A percentile compares a stretch with the other conserved stretches of the same genome.
Evolutionary conservation across 2,797 vertebrate species (phyloP).

Genomic region (Tokudaia muenninki): DNA sequence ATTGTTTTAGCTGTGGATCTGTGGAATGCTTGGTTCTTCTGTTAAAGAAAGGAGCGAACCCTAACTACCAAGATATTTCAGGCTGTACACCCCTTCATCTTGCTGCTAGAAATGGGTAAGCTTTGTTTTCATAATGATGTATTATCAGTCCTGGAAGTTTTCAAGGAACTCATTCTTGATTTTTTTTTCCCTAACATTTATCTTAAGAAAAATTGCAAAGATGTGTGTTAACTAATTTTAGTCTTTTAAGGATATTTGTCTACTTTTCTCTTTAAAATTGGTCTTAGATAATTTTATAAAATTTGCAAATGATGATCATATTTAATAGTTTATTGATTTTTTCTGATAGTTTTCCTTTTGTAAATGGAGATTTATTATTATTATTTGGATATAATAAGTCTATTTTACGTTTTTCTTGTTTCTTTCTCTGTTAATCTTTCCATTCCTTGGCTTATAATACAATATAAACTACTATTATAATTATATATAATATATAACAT

Average conservation of each 20-base stretch:
- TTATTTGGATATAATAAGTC: constrained; percentile 59
- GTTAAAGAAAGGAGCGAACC: constrained; percentile 97
- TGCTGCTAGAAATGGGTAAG: constrained; percentile 98
- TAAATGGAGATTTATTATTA: constrained; percentile 53
- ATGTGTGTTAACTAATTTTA: neutral
- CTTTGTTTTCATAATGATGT: neutral
- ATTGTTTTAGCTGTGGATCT: constrained; percentile 94
- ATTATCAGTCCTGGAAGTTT: neutral
- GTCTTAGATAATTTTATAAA: constrained; percentile 46
- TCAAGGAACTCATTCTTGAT: neutral
- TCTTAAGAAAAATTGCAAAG: constrained; percentile 22
- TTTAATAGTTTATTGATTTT: constrained; percentile 41
- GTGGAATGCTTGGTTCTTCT: constrained; percentile 97
- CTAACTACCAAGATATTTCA: constrained; percentile 99
- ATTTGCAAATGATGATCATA: constrained; percentile 35
- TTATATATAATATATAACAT: no score
- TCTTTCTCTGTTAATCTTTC: constrained; percentile 44
- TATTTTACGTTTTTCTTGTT: constrained; percentile 44
- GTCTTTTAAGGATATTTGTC: neutral
- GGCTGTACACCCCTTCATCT: constrained; percentile 98
- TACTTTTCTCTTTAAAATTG: neutral
- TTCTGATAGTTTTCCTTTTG: constrained; percentile 61
- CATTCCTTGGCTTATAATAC: neutral
- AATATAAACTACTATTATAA: neutral
- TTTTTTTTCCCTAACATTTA: neutral